phyloP scores from a whole-genome alignment of 1,140 invertebrate genomes.

The Camponotus vicinus region DNA sequence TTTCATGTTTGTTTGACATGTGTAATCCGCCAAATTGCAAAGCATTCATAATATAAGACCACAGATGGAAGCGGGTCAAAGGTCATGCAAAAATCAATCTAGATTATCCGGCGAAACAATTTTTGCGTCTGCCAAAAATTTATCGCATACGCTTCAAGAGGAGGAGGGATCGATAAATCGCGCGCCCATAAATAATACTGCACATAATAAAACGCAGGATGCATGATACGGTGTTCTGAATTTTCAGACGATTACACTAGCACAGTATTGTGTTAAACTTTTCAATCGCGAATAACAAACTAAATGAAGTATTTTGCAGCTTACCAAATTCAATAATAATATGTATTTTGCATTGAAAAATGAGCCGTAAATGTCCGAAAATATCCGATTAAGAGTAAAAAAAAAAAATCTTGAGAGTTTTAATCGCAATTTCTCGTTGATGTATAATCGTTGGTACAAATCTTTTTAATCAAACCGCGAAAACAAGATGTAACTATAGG shows the following conservation, averaged over 20 bases:
- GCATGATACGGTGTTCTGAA: background rate
- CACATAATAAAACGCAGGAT: slow-evolving; percentile 38
- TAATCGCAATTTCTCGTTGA: background rate
- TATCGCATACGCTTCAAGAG: slow-evolving; percentile 15
- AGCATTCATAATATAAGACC: slow-evolving; percentile 42
- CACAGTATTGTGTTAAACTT: slow-evolving; percentile 9
- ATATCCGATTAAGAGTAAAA: background rate
- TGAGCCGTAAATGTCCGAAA: background rate
- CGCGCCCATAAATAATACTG: slow-evolving; percentile 36
- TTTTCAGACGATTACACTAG: slow-evolving; percentile 22
- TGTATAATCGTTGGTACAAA: background rate
- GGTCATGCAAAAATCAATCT: slow-evolving; percentile 37
- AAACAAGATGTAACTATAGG: background rate
- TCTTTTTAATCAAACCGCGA: background rate
- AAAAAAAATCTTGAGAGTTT: background rate
- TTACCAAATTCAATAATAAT: background rate
- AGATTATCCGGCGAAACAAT: slow-evolving; percentile 43
- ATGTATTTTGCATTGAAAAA: background rate
- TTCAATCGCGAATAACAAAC: background rate
- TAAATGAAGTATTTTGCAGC: background rate
- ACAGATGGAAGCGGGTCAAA: slow-evolving; percentile 29
- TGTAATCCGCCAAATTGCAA: slow-evolving; percentile 33
- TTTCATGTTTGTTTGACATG: slow-evolving; percentile 39
- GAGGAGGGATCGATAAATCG: slow-evolving; percentile 7
- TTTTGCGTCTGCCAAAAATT: slow-evolving; percentile 39